These are phyloP conservation scores for Cephus cinctus DNA, from an alignment of 1,140 invertebrate species.

Conservation along the genomic window DNA sequence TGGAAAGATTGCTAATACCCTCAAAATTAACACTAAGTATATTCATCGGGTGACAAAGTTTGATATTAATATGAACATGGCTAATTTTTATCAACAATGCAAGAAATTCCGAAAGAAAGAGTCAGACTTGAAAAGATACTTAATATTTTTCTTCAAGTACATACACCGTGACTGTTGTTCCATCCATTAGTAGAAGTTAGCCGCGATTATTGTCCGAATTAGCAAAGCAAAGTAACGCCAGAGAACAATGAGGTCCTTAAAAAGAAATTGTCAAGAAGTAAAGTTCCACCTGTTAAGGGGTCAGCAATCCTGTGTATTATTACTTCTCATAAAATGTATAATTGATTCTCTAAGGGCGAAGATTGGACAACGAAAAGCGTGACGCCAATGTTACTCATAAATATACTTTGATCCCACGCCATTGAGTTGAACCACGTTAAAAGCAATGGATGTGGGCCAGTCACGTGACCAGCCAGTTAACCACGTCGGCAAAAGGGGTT, in stretches of 20 bases:
- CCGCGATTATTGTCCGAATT: no score
- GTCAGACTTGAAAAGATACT: no score
- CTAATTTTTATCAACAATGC: no score
- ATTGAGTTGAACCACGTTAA: not conserved
- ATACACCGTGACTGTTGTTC: no score
- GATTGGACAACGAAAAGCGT: not conserved
- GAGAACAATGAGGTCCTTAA: not conserved
- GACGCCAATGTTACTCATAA: not conserved
- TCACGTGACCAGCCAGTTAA: constrained; percentile 17
- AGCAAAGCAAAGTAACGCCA: no score
- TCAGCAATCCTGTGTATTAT: not conserved
- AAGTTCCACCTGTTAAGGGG: not conserved
- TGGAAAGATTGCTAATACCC: not conserved
- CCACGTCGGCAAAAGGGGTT: not conserved
- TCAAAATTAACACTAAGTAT: constrained; percentile 6
- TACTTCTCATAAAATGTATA: not conserved
- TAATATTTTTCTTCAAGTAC: no score
- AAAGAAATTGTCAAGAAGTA: constrained; percentile 1
- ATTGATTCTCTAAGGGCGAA: not conserved
- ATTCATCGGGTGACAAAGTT: no score
- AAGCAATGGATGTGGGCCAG: constrained; percentile 15
- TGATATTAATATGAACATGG: no score
- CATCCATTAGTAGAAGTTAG: no score
- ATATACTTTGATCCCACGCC: not conserved
- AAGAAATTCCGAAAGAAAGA: no score